Percentiles rank a stretch among this genome's conserved stretches.
These are phyloP conservation scores for Bombus ignitus DNA, from an alignment of 1,140 invertebrate genomes.

Conservation along the genomic window DNA sequence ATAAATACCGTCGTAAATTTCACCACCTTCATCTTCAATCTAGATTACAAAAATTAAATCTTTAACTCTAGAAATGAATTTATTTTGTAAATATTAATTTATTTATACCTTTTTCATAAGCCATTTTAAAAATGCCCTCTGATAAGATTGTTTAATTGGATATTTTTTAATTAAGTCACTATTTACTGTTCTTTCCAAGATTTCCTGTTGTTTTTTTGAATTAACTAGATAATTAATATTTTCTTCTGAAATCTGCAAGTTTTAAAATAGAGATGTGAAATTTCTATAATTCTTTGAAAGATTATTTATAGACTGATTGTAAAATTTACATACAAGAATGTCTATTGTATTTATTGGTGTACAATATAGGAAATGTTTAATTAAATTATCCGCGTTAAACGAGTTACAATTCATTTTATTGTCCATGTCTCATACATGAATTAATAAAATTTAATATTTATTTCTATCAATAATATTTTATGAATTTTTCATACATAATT, in stretches of 20 bases:
- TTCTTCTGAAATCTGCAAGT: neutral
- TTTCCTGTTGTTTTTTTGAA: constrained; percentile 72
- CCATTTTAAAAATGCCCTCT: constrained; percentile 81
- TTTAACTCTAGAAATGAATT: neutral
- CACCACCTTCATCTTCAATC: constrained; percentile 75
- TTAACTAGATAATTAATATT: constrained; percentile 48
- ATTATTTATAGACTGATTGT: neutral
- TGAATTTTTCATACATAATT: neutral
- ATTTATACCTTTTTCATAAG: constrained; percentile 75
- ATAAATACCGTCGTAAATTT: constrained; percentile 81
- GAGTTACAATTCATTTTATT: constrained; percentile 18
- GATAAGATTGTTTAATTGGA: constrained; percentile 81
- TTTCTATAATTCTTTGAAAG: neutral
- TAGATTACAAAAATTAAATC: constrained; percentile 50
- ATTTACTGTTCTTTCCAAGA: constrained; percentile 80
- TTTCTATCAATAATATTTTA: neutral
- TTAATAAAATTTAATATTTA: neutral
- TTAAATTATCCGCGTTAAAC: constrained; percentile 38
- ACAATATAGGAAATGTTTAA: constrained; percentile 78
- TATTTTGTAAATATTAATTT: constrained; percentile 1
- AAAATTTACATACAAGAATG: constrained; percentile 72
- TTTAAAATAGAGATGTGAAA: neutral
- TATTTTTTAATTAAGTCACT: constrained; percentile 75
- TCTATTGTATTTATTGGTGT: constrained; percentile 74
- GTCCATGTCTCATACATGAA: neutral